phyloP scores from a whole-genome alignment of 2,888 invertebrate species.

The Zhuqinia jingwanae region DNA sequence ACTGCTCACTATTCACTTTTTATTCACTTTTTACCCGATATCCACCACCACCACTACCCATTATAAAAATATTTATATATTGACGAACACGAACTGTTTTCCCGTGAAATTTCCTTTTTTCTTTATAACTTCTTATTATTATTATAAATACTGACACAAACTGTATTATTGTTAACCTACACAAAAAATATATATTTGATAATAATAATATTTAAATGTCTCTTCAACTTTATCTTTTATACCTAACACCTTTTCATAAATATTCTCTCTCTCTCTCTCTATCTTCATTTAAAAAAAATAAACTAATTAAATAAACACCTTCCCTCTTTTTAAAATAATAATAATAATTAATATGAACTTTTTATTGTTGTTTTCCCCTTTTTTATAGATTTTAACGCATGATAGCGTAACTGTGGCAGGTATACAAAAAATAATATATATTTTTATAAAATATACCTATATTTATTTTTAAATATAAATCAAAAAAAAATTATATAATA shows the following conservation, averaged over 20 bases:
- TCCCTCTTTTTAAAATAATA: slow-evolving; percentile 49
- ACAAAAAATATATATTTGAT: too few species aligned
- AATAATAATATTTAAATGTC: neutral
- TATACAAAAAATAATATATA: slow-evolving; percentile 30
- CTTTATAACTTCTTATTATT: neutral
- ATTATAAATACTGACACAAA: too few species aligned
- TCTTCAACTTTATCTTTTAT: neutral
- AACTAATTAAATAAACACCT: slow-evolving; percentile 26
- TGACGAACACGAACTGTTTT: neutral
- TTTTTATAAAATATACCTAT: slow-evolving; percentile 1
- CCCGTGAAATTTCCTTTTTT: neutral
- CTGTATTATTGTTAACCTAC: too few species aligned
- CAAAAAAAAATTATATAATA: too few species aligned
- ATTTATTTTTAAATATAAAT: neutral
- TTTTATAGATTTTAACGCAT: slow-evolving; percentile 67
- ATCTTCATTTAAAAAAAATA: neutral
- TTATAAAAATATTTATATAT: neutral
- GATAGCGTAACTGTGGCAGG: slow-evolving; percentile 66
- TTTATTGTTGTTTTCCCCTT: slow-evolving; percentile 59
- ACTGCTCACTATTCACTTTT: too few species aligned
- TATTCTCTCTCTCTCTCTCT: neutral
- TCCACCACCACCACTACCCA: too few species aligned
- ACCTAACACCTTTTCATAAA: slow-evolving; percentile 16
- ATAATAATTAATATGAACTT: slow-evolving; percentile 18
- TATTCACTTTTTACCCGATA: too few species aligned